phyloP scores from a whole-genome alignment of 2,113 vertebrate species.

The Sclerurus mexicanus region DNA sequence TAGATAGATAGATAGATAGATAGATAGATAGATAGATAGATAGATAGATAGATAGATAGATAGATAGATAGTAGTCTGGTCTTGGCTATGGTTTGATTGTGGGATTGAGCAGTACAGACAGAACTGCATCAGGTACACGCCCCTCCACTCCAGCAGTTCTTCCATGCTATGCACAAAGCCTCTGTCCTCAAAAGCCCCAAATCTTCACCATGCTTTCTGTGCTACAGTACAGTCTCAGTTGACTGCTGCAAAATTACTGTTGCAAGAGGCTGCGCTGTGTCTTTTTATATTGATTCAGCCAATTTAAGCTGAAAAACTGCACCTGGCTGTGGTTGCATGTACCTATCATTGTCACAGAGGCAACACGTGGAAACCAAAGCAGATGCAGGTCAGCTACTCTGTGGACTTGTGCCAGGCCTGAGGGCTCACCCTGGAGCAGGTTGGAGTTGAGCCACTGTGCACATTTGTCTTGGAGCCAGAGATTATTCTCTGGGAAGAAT shows the following conservation, averaged over 20 bases:
- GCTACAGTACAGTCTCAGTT: neutral
- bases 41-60: no score
- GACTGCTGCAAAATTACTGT: neutral
- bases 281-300: neutral
- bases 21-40: neutral
- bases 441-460: neutral
- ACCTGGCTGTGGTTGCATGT: fast-evolving
- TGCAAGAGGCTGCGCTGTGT: fast-evolving
- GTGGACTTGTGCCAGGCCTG: neutral
- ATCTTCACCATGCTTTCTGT: neutral
- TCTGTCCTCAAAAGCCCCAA: neutral
- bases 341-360: fast-evolving
- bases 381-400: neutral
- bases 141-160: neutral
- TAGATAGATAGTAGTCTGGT: neutral
- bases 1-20: no score
- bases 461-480: neutral
- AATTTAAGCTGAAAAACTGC: neutral
- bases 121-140: neutral
- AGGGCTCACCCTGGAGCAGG: neutral
- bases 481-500: neutral
- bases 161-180: neutral
- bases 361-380: fast-evolving
- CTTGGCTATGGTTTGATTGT: neutral
- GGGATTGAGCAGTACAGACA: neutral